These are phyloP conservation scores for Poeciliopsis paucimaculata DNA, from an alignment of 2,797 vertebrate species.

Conservation along the genomic window DNA sequence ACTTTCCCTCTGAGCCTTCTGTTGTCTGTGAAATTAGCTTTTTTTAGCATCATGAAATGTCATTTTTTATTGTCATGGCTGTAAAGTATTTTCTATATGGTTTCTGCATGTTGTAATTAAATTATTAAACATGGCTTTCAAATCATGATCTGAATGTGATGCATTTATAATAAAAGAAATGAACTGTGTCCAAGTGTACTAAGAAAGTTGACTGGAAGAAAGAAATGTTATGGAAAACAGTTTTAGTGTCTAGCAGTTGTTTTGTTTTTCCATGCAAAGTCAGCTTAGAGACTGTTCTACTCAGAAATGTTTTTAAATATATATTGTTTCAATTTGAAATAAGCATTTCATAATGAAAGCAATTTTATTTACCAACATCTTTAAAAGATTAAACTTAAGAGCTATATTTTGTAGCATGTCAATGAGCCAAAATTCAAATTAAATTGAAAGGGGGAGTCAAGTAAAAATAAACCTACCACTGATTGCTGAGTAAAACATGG, in stretches of 20 bases:
- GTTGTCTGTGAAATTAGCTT: conserved; percentile 54
- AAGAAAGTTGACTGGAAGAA: background rate
- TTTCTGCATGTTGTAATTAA: conserved; percentile 77
- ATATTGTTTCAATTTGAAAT: too few relatives aligned
- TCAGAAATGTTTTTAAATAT: background rate
- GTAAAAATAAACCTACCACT: too few relatives aligned
- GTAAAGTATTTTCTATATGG: conserved; percentile 71
- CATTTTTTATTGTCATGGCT: conserved; percentile 55
- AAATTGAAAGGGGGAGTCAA: too few relatives aligned
- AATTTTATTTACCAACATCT: too few relatives aligned
- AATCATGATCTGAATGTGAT: conserved; percentile 14
- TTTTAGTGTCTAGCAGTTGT: background rate
- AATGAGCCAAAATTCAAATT: too few relatives aligned
- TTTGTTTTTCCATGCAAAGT: background rate
- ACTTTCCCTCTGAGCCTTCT: conserved; percentile 57
- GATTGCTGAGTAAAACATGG: background rate
- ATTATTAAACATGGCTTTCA: conserved; percentile 70
- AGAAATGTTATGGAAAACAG: background rate
- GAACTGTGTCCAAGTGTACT: background rate
- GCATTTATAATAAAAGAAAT: background rate
- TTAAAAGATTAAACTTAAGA: too few relatives aligned
- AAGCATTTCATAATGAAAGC: too few relatives aligned
- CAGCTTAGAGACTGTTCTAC: background rate
- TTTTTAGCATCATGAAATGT: conserved; percentile 76
- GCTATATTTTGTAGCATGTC: too few relatives aligned